These are phyloP conservation scores for Octodonta nipae DNA, from an alignment of 2,888 invertebrate species.

Conservation along the genomic window DNA sequence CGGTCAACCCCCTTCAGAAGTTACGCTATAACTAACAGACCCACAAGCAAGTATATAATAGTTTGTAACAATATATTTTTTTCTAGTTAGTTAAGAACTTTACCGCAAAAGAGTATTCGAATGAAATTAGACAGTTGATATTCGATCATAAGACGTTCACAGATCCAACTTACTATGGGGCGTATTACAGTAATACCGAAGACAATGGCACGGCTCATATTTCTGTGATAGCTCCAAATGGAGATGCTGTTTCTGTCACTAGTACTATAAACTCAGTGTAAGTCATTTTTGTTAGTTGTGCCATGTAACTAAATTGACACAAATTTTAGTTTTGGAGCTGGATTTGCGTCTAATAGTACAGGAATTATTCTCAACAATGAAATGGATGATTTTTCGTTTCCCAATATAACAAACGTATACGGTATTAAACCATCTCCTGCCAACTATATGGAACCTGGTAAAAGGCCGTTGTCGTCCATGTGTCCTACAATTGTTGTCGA, in stretches of 20 bases:
- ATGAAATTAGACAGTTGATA: constrained; percentile 36
- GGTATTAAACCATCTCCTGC: constrained; percentile 63
- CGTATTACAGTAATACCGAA: constrained; percentile 43
- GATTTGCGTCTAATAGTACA: constrained; percentile 56
- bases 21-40: too few relatives aligned
- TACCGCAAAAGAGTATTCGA: constrained; percentile 46
- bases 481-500: constrained; percentile 67
- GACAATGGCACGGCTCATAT: constrained; percentile 86
- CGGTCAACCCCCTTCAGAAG: too few relatives aligned
- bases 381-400: constrained; percentile 81
- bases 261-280: constrained; percentile 80
- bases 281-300: constrained; percentile 23
- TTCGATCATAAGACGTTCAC: constrained; percentile 47
- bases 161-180: constrained; percentile 60
- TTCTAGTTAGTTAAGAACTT: constrained; percentile 51
- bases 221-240: constrained; percentile 69
- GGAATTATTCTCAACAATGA: constrained; percentile 77
- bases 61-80: too few relatives aligned
- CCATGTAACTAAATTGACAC: not conserved
- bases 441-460: constrained; percentile 71
- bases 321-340: constrained; percentile 23
- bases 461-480: constrained; percentile 85
- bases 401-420: constrained; percentile 50
- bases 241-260: constrained; percentile 81
- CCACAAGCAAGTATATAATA: too few relatives aligned